These are phyloP conservation scores for Pseudorhombus dupliciocellatus DNA, from an alignment of 2,113 vertebrate genomes.

Conservation along the genomic window DNA sequence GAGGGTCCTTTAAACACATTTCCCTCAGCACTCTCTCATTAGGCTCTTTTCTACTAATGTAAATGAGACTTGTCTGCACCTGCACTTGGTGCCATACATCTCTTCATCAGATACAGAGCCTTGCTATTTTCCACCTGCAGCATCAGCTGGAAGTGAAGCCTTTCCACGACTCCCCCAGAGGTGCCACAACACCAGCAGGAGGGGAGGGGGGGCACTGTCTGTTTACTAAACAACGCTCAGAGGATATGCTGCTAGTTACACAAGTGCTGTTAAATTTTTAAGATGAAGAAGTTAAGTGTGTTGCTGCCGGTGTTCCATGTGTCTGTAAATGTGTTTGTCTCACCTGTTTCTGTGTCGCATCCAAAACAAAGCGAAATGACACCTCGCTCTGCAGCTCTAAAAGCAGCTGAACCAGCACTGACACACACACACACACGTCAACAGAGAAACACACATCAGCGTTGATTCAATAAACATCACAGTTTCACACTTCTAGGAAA, in stretches of 20 bases:
- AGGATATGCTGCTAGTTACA: constrained; percentile 29
- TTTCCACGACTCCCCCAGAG: constrained; percentile 39
- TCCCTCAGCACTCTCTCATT: constrained; percentile 22
- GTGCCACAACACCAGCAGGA: constrained; percentile 51
- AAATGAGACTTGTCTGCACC: constrained; percentile 42
- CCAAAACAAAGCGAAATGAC: constrained; percentile 82
- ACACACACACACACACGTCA: constrained; percentile 51
- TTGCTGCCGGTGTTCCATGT: constrained; percentile 1
- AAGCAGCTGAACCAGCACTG: constrained; percentile 89
- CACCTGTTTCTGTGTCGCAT: constrained; percentile 89
- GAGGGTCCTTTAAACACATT: background rate
- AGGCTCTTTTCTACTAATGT: constrained; percentile 27
- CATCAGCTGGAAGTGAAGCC: constrained; percentile 34
- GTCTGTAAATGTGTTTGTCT: constrained; percentile 56
- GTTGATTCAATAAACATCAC: constrained; percentile 24
- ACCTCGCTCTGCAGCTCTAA: constrained; percentile 85
- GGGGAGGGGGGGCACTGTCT: constrained; percentile 26
- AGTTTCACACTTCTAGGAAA: constrained; percentile 1
- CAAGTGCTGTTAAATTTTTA: constrained; percentile 41
- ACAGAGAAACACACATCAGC: constrained; percentile 1
- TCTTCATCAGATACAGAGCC: constrained; percentile 42
- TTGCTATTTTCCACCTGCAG: constrained; percentile 42
- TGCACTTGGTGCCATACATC: constrained; percentile 1
- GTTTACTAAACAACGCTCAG: constrained; percentile 55
- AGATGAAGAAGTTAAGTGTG: constrained; percentile 13